A percentile compares a stretch with the other conserved stretches of the same genome.
Conservation (phyloP, 2,797 vertebrate species). For the Chaenodraco wilsoni region DNA sequence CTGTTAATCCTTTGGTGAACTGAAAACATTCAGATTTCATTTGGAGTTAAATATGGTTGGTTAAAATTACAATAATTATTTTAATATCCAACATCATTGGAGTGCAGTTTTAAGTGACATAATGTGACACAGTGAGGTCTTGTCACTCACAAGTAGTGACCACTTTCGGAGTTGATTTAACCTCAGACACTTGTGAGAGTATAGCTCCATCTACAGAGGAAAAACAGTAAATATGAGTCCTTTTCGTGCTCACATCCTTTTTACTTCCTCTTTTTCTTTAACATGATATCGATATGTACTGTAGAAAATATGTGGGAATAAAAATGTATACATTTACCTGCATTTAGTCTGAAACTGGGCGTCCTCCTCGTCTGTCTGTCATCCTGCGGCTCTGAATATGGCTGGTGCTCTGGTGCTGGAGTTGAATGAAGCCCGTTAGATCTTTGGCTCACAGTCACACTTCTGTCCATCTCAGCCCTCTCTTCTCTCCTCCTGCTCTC, state of each 20-base stretch:
- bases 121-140: background rate
- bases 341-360: constrained; percentile 70
- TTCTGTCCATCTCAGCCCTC: constrained; percentile 26
- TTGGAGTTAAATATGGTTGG: background rate
- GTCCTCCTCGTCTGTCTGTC: constrained; percentile 29
- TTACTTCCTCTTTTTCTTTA: background rate
- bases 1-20: constrained; percentile 74
- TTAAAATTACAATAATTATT: background rate
- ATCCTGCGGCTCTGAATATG: background rate
- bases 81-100: background rate
- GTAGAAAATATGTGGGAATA: background rate
- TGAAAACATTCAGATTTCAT: constrained; percentile 42
- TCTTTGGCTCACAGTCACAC: constrained; percentile 20
- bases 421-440: constrained; percentile 64
- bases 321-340: constrained; percentile 62
- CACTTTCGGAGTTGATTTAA: constrained; percentile 36
- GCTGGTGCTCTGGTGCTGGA: background rate
- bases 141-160: constrained; percentile 72
- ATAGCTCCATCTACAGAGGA: constrained; percentile 77
- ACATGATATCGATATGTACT: background rate
- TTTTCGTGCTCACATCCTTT: background rate
- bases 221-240: background rate
- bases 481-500: constrained; percentile 28
- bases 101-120: background rate
- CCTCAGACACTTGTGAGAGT: constrained; percentile 76